These are phyloP conservation scores for Xenus cinereus DNA, from an alignment of 2,113 vertebrate genomes.

Conservation along the genomic window DNA sequence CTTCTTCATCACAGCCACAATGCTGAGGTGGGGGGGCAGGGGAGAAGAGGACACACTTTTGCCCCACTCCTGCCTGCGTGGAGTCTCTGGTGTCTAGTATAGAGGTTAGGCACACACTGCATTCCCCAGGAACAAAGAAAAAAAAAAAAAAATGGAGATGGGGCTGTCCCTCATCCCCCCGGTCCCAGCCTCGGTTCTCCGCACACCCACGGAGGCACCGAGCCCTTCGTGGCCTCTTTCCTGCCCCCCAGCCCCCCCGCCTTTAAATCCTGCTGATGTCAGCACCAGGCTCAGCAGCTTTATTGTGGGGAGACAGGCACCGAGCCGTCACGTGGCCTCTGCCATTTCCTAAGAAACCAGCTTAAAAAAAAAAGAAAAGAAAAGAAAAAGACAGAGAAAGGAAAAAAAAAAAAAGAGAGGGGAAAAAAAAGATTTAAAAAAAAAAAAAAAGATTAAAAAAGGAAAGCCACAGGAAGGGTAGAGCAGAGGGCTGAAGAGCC, in stretches of 20 bases:
- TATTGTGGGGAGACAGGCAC: neutral
- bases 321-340: neutral
- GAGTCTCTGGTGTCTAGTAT: neutral
- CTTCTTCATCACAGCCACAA: neutral
- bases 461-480: neutral
- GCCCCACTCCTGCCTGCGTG: fast-evolving
- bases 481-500: neutral
- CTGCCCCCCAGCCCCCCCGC: too few relatives aligned
- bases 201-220: fast-evolving
- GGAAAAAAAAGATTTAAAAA: fast-evolving
- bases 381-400: neutral
- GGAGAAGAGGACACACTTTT: neutral
- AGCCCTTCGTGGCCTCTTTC: fast-evolving
- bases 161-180: neutral
- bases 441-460: neutral
- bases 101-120: neutral
- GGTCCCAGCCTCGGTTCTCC: neutral
- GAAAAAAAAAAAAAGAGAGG: fast-evolving
- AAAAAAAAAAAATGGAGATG: neutral
- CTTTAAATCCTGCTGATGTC: neutral
- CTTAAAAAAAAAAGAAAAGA: neutral
- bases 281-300: neutral
- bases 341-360: neutral
- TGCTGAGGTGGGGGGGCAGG: too few relatives aligned
- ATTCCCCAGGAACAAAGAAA: neutral